Percentiles rank a stretch among this genome's conserved stretches.
phyloP scores from a whole-genome alignment of 2,797 vertebrate genomes.

The Helarctos malayanus region DNA sequence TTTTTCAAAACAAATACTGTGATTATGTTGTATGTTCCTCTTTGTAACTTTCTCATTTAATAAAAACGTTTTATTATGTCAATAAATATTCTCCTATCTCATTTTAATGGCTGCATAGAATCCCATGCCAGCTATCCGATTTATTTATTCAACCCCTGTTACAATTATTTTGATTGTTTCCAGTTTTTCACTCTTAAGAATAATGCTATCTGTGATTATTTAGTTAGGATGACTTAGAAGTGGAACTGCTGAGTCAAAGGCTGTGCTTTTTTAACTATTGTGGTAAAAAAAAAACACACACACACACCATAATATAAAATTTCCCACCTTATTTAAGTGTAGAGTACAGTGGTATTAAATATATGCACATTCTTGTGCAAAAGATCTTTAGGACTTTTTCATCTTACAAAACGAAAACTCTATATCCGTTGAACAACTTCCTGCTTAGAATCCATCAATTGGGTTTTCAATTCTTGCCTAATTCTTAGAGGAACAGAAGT shows the following conservation, averaged over 20 bases:
- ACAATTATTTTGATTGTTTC: not conserved
- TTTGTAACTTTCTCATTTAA: constrained; percentile 6
- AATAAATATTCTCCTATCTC: constrained; percentile 22
- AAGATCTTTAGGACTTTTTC: not conserved
- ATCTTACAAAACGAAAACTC: constrained; percentile 28
- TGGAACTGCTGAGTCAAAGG: constrained; percentile 33
- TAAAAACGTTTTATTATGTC: not conserved
- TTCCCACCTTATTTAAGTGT: not conserved
- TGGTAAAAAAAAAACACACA: not conserved
- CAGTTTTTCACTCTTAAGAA: constrained; percentile 1
- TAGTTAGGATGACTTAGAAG: not conserved
- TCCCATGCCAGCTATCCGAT: not conserved
- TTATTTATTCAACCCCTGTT: constrained; percentile 8
- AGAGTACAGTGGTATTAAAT: not conserved
- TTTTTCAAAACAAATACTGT: constrained; percentile 18
- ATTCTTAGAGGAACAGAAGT: not conserved
- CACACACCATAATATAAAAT: not conserved
- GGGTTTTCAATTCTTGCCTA: constrained; percentile 8
- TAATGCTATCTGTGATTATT: not conserved
- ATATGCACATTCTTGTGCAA: not conserved
- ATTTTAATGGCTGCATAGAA: constrained; percentile 2
- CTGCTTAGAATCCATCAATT: not conserved
- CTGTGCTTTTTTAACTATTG: not conserved
- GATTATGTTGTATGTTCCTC: not conserved
- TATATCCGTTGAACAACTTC: not conserved